These are phyloP conservation scores for Microchrysa polita DNA, from an alignment of 2,888 invertebrate genomes.

Conservation along the genomic window DNA sequence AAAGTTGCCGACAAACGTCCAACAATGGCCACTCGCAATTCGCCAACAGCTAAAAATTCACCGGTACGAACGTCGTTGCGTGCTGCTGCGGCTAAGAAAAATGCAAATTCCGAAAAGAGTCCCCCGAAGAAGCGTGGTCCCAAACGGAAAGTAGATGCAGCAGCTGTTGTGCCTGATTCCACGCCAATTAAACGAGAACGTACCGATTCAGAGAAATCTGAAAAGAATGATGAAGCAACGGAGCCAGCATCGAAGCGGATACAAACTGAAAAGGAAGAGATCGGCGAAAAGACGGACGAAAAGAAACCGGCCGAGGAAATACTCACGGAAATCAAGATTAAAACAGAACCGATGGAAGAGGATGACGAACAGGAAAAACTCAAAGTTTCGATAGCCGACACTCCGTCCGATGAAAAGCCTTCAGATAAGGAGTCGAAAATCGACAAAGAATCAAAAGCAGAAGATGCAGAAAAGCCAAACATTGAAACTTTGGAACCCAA, in stretches of 20 bases:
- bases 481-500: background rate
- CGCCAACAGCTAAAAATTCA: conserved; percentile 56
- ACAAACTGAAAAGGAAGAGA: conserved; percentile 58
- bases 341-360: conserved; percentile 32
- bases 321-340: conserved; percentile 19
- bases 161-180: background rate
- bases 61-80: conserved; percentile 42
- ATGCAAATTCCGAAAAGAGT: conserved; percentile 12
- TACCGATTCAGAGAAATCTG: conserved; percentile 28
- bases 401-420: background rate
- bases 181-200: conserved; percentile 40
- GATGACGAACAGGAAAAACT: background rate
- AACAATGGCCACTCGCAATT: conserved; percentile 49
- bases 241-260: conserved; percentile 15
- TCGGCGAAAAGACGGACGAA: conserved; percentile 57
- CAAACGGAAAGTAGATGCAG: background rate
- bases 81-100: background rate
- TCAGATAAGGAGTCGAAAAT: conserved; percentile 16
- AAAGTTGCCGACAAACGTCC: conserved; percentile 47
- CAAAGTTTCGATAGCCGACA: background rate
- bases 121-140: background rate
- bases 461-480: conserved; percentile 1
- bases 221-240: conserved; percentile 34
- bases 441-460: background rate
- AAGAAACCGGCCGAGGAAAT: conserved; percentile 53